Conservation (phyloP, 2,113 vertebrate species). For the Bothrops jararaca region DNA sequence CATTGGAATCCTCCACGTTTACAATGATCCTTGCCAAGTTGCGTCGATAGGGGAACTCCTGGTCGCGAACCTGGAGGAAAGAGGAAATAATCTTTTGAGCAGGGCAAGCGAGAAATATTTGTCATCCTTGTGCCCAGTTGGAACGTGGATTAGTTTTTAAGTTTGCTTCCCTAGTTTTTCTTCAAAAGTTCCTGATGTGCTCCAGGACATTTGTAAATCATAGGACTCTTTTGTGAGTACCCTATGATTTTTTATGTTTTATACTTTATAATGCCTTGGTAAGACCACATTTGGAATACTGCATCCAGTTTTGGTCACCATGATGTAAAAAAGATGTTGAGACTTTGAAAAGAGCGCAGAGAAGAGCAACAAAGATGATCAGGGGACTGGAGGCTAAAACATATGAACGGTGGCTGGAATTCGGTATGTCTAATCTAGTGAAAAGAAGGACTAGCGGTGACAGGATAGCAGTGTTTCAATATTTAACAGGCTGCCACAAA, state of each 20-base stretch:
- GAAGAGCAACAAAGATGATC: not conserved
- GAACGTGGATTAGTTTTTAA: not conserved
- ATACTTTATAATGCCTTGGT: not conserved
- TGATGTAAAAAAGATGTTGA: not conserved
- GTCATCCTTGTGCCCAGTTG: not conserved
- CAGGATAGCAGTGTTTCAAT: not conserved
- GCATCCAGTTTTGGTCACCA: not conserved
- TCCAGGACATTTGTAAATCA: not conserved
- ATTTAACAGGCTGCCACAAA: not conserved
- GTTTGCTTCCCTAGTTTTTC: not conserved
- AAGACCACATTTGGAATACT: not conserved
- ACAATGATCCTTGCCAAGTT: constrained; percentile 88
- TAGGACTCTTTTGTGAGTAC: not conserved
- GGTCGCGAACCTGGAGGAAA: constrained; percentile 88
- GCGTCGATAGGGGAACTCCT: constrained; percentile 93
- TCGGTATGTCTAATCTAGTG: not conserved
- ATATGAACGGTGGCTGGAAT: not conserved
- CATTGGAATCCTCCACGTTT: constrained; percentile 93
- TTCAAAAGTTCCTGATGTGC: no score
- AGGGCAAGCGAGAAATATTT: not conserved
- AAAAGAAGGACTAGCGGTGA: not conserved
- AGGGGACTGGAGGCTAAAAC: not conserved
- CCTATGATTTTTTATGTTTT: not conserved
- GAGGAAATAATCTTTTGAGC: not conserved
- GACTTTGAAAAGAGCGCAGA: not conserved